Evolutionary conservation across 2,797 vertebrate genomes (phyloP).

Genomic region (Malacoctenus gilli): DNA sequence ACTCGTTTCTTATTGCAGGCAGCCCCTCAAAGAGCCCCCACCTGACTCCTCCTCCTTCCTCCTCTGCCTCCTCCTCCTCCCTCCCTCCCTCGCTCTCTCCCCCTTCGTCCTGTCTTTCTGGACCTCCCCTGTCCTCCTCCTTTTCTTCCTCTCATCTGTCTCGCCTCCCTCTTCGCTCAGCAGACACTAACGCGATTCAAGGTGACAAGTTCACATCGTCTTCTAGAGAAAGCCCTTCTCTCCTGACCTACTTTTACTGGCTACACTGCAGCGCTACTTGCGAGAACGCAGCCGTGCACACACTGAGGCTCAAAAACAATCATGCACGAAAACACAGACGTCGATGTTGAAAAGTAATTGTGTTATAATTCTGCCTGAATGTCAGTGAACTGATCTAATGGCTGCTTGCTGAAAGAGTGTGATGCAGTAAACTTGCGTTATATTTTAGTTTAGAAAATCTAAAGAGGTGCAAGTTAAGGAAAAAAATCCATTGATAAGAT

Average conservation of each 20-base stretch:
- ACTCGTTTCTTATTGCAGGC: no score
- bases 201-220: conserved; percentile 89
- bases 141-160: conserved; percentile 44
- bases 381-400: not conserved
- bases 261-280: conserved; percentile 32
- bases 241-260: conserved; percentile 85
- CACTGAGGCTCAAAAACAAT: conserved; percentile 4
- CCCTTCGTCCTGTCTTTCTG: conserved; percentile 6
- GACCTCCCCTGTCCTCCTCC: conserved; percentile 21
- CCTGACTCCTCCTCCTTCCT: not conserved
- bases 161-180: conserved; percentile 63
- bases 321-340: conserved; percentile 14
- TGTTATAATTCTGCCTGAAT: not conserved
- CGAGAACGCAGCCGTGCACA: conserved; percentile 22
- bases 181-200: conserved; percentile 82
- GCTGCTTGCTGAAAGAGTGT: not conserved
- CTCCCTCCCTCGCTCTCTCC: not conserved
- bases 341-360: conserved; percentile 1
- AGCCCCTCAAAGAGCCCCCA: no score
- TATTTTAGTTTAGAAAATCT: no score
- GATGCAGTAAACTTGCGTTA: no score
- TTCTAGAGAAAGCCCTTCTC: conserved; percentile 81
- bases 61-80: conserved; percentile 10
- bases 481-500: no score
- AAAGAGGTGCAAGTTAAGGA: no score